phyloP scores from a whole-genome alignment of 2,113 vertebrate species.

The Menura novaehollandiae region DNA sequence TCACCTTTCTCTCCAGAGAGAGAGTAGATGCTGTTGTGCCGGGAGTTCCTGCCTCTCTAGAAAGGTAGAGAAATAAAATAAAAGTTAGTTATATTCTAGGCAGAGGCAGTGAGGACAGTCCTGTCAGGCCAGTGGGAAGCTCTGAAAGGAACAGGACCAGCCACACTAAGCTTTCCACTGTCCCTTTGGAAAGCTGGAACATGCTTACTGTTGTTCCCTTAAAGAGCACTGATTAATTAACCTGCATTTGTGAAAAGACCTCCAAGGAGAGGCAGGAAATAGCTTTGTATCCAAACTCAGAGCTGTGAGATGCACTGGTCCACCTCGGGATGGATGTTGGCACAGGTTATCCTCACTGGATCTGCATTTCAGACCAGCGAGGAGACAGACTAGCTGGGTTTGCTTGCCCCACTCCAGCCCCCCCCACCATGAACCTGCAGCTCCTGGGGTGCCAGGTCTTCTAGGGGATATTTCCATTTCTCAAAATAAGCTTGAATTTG shows the following conservation, averaged over 20 bases:
- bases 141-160: neutral
- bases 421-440: rapidly evolving
- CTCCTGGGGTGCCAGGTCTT: neutral
- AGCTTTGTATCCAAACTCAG: neutral
- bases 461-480: too few species aligned
- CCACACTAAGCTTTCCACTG: neutral
- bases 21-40: slow-evolving; percentile 42
- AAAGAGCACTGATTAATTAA: neutral
- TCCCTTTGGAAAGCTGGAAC: neutral
- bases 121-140: neutral
- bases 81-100: rapidly evolving
- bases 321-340: rapidly evolving
- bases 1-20: slow-evolving; percentile 50
- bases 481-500: neutral
- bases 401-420: rapidly evolving
- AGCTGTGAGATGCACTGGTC: neutral
- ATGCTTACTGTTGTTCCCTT: neutral
- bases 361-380: rapidly evolving
- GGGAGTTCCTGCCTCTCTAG: slow-evolving; percentile 42
- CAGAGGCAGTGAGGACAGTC: neutral
- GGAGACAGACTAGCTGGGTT: neutral
- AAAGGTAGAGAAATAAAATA: neutral
- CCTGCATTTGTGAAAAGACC: neutral
- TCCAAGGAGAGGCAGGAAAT: neutral
- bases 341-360: neutral